Evolutionary conservation across 2,113 vertebrate genomes (phyloP).

Genomic region (Phocoena sinus): DNA sequence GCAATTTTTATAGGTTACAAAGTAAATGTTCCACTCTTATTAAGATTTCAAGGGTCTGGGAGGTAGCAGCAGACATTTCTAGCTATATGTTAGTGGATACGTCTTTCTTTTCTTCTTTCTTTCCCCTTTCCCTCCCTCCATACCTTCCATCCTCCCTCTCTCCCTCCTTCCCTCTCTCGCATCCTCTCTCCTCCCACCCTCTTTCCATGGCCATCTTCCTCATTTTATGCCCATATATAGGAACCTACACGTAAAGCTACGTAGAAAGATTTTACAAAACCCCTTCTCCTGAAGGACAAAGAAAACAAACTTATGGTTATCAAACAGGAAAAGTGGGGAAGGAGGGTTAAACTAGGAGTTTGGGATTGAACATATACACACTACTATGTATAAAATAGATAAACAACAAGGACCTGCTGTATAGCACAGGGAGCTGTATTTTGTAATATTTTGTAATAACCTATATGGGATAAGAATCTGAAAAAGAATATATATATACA

Average conservation of each 20-base stretch:
- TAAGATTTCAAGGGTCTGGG: not conserved
- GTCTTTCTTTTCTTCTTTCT: fast-evolving
- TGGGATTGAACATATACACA: not conserved
- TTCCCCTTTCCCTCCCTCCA: no score
- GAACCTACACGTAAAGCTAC: not conserved
- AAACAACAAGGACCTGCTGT: not conserved
- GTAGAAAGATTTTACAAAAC: not conserved
- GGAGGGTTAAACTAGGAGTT: not conserved
- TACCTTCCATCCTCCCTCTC: fast-evolving
- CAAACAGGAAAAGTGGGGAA: no score
- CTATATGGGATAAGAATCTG: not conserved
- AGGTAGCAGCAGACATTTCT: not conserved
- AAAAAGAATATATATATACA: not conserved
- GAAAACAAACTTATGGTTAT: no score
- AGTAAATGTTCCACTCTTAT: not conserved
- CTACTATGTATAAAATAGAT: not conserved
- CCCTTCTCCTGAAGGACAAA: no score
- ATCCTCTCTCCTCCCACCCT: no score
- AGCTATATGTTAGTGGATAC: not conserved
- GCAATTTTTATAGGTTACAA: not conserved
- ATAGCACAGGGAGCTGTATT: not conserved
- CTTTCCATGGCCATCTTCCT: not conserved
- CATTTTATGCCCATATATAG: not conserved
- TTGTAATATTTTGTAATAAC: not conserved
- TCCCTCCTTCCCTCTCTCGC: fast-evolving